Evolutionary conservation across 2,113 vertebrate species (phyloP).

Genomic region (Bos indicus): DNA sequence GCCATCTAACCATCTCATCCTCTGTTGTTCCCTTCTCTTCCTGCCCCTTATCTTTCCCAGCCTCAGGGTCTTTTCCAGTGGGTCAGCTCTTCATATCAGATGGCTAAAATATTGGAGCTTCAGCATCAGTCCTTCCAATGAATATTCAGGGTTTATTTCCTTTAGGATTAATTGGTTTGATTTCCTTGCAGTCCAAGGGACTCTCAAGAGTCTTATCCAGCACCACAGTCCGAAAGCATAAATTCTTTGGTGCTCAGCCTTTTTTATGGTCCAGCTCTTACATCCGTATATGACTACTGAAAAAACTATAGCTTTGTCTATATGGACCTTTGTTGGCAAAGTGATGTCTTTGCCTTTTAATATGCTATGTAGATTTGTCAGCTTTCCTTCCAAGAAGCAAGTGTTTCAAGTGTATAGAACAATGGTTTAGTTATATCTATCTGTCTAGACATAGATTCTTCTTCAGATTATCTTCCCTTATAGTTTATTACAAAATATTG

Average conservation of each 20-base stretch:
- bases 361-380: background rate
- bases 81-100: background rate
- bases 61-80: background rate
- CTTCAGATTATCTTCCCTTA: background rate
- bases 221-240: background rate
- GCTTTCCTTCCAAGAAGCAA: background rate
- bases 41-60: background rate
- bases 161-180: background rate
- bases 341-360: background rate
- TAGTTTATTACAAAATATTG: background rate
- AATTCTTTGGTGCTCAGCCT: background rate
- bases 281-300: background rate
- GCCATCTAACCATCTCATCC: background rate
- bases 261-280: background rate
- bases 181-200: background rate
- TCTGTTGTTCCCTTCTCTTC: background rate
- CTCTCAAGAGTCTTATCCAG: background rate
- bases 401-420: background rate
- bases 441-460: background rate
- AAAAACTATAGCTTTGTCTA: background rate
- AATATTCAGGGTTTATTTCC: background rate
- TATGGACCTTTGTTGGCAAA: background rate
- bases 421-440: background rate
- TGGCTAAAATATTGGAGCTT: background rate
- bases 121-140: background rate